Conservation (phyloP, 2,113 vertebrate species). For the Stegostoma tigrinum region DNA sequence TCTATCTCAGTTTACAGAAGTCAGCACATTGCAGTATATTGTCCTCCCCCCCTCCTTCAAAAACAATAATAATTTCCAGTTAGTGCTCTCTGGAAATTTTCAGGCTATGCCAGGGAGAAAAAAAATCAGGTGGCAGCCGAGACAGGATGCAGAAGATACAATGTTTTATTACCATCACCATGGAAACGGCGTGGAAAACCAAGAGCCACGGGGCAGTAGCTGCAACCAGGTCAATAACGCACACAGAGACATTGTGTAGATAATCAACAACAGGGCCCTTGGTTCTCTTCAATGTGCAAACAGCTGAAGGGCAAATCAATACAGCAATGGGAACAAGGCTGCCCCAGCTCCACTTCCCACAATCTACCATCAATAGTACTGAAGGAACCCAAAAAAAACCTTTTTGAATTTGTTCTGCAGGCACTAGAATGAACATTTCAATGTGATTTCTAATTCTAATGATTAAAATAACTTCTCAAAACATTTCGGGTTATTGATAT, state of each 20-base stretch:
- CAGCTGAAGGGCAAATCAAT: constrained; percentile 69
- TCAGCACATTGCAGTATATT: not conserved
- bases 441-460: not conserved
- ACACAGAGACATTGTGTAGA: constrained; percentile 63
- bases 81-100: constrained; percentile 43
- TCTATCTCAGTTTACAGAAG: not conserved
- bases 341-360: constrained; percentile 55
- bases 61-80: constrained; percentile 32
- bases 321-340: constrained; percentile 57
- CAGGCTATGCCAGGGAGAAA: constrained; percentile 40
- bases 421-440: not conserved
- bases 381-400: constrained; percentile 46
- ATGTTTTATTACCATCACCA: constrained; percentile 63
- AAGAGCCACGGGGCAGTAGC: constrained; percentile 59
- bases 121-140: constrained; percentile 43
- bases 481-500: not conserved
- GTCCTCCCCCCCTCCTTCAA: not conserved
- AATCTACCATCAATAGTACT: constrained; percentile 43
- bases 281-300: constrained; percentile 55
- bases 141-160: constrained; percentile 46
- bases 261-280: constrained; percentile 60
- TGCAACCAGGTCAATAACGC: constrained; percentile 64
- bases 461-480: not conserved
- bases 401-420: not conserved
- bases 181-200: constrained; percentile 65